These are phyloP conservation scores for Netelia fuscicornis DNA, from an alignment of 2,888 invertebrate species.

Conservation along the genomic window DNA sequence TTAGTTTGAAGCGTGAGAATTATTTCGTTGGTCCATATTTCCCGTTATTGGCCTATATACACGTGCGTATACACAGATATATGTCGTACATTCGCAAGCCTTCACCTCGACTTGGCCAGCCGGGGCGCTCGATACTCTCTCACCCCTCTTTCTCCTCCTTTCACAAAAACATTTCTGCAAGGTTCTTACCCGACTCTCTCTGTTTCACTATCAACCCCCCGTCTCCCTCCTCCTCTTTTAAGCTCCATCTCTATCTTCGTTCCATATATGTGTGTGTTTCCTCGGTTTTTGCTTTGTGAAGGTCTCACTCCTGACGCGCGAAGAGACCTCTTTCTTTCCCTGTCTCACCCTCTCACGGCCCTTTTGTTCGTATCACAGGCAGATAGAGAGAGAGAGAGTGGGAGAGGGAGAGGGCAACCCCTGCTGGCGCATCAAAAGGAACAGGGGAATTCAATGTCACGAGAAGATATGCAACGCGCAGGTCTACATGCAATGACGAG, in stretches of 20 bases:
- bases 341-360: constrained; percentile 6
- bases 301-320: constrained; percentile 38
- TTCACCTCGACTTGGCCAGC: constrained; percentile 61
- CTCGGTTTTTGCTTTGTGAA: constrained; percentile 40
- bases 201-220: constrained; percentile 29
- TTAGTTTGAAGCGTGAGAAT: no score
- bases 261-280: constrained; percentile 2
- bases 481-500: neutral
- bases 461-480: constrained; percentile 1
- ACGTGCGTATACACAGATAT: constrained; percentile 3
- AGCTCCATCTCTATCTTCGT: constrained; percentile 10
- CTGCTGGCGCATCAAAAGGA: constrained; percentile 39
- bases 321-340: neutral
- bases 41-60: neutral
- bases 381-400: neutral
- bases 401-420: constrained; percentile 6
- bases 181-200: constrained; percentile 25
- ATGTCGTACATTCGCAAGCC: constrained; percentile 36
- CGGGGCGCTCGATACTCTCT: constrained; percentile 60
- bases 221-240: constrained; percentile 19
- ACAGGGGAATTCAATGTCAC: constrained; percentile 61
- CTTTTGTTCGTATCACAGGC: constrained; percentile 47
- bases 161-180: constrained; percentile 58
- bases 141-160: constrained; percentile 12
- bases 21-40: no score